Conservation (phyloP, 2,888 invertebrate genomes). For the Platerodrilus igneus region DNA sequence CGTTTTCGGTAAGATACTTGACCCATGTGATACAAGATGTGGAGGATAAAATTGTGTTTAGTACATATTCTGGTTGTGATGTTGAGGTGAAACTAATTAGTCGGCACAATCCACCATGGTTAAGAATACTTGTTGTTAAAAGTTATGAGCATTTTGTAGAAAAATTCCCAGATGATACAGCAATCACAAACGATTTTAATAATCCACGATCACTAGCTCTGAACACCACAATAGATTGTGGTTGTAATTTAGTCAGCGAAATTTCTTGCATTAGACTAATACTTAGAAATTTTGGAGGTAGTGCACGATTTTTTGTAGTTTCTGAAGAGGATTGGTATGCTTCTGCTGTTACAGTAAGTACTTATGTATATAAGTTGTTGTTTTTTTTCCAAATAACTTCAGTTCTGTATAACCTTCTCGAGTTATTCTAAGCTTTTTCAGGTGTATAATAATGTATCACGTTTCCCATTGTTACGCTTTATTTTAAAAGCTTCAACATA, state of each 20-base stretch:
- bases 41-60: slow-evolving; percentile 38
- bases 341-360: slow-evolving; percentile 41
- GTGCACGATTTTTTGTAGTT: slow-evolving; percentile 46
- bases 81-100: slow-evolving; percentile 37
- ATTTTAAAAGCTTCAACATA: no score
- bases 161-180: slow-evolving; percentile 2
- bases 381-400: no score
- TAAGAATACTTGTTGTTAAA: slow-evolving; percentile 38
- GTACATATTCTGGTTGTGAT: slow-evolving; percentile 37
- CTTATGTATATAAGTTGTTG: neutral
- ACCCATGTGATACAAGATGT: slow-evolving; percentile 39
- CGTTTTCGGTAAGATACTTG: slow-evolving; percentile 40
- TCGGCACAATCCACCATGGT: slow-evolving; percentile 41
- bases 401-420: no score
- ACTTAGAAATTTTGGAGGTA: slow-evolving; percentile 43
- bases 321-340: slow-evolving; percentile 47
- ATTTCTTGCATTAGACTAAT: slow-evolving; percentile 34
- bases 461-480: no score
- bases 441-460: no score
- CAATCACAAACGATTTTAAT: slow-evolving; percentile 6
- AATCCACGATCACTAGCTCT: slow-evolving; percentile 32
- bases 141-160: slow-evolving; percentile 14
- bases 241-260: slow-evolving; percentile 45
- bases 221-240: slow-evolving; percentile 46
- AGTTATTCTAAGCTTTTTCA: no score